Evolutionary conservation across 2,888 invertebrate species (phyloP).

Genomic region (Ecliptopera silaceata): DNA sequence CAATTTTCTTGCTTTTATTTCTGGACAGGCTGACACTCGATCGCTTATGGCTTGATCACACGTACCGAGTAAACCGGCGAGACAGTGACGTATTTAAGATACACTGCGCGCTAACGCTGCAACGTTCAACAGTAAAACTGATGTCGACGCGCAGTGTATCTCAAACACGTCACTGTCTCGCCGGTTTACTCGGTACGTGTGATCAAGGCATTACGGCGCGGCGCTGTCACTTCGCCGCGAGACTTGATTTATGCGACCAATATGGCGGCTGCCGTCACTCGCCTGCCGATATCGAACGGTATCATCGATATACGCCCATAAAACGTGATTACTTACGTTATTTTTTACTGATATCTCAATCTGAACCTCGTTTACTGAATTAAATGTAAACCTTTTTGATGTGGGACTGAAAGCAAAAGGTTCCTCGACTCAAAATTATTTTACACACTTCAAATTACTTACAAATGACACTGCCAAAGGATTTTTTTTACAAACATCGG

Average conservation of each 20-base stretch:
- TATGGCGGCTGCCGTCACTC: slow-evolving; percentile 78
- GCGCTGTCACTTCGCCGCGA: slow-evolving; percentile 72
- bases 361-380: slow-evolving; percentile 17
- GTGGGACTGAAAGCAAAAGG: slow-evolving; percentile 6
- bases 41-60: no score
- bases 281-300: slow-evolving; percentile 70
- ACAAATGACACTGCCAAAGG: no score
- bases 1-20: slow-evolving; percentile 78
- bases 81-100: no score
- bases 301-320: slow-evolving; percentile 58
- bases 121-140: no score
- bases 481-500: no score
- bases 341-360: slow-evolving; percentile 31
- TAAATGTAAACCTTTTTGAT: no score
- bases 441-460: background rate
- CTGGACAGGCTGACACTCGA: slow-evolving; percentile 76
- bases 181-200: no score
- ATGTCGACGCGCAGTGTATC: no score
- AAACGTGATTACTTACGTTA: slow-evolving; percentile 39
- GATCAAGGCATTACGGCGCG: no score
- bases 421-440: background rate
- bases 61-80: no score
- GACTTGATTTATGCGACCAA: slow-evolving; percentile 82
- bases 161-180: no score
- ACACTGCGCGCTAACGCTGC: no score